phyloP scores from a whole-genome alignment of 2,797 vertebrate species.

The Benthosema pterotum region DNA sequence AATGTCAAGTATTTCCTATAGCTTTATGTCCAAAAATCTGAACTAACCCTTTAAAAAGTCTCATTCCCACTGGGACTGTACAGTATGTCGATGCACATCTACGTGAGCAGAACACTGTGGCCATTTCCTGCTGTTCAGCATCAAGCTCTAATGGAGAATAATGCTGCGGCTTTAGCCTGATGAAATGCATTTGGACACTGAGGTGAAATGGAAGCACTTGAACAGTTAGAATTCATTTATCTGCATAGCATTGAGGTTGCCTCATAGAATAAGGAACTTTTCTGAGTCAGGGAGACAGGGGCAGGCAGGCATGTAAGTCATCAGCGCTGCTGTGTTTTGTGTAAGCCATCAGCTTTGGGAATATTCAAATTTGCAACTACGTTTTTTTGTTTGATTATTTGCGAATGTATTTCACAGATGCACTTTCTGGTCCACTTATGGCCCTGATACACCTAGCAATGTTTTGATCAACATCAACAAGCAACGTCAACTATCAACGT shows the following conservation, averaged over 20 bases:
- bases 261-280: constrained; percentile 69
- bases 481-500: too few species aligned
- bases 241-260: constrained; percentile 81
- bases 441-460: too few species aligned
- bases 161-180: constrained; percentile 80
- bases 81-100: constrained; percentile 63
- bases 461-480: too few species aligned
- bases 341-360: neutral
- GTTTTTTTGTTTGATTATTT: neutral
- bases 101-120: constrained; percentile 81
- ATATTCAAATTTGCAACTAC: constrained; percentile 3
- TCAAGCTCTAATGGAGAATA: constrained; percentile 77
- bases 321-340: neutral
- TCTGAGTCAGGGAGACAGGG: constrained; percentile 19
- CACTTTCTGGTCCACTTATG: too few species aligned
- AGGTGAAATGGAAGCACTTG: constrained; percentile 81
- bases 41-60: neutral
- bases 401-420: too few species aligned
- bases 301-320: constrained; percentile 3
- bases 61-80: constrained; percentile 57
- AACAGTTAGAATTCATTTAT: constrained; percentile 71
- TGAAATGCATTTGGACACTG: constrained; percentile 81
- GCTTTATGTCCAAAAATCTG: too few species aligned
- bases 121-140: constrained; percentile 87
- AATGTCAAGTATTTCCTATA: too few species aligned